These are phyloP conservation scores for Carcinoscorpius rotundicauda DNA, from an alignment of 1,140 invertebrate genomes.

Conservation along the genomic window DNA sequence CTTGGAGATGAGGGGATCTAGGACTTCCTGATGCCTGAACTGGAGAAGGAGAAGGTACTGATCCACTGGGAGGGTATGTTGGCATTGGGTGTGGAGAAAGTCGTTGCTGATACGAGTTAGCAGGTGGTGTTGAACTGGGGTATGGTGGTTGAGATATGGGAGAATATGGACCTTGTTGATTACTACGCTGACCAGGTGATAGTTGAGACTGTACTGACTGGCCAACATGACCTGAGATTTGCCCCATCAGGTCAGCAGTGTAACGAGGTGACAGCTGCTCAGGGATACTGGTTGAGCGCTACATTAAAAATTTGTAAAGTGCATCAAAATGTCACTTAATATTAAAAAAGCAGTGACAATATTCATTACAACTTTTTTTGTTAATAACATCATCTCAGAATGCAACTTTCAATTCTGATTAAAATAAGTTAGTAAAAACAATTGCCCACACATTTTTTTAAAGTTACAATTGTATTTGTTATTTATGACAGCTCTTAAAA, in stretches of 20 bases:
- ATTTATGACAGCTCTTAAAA: too few relatives aligned
- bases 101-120: slow-evolving; percentile 26
- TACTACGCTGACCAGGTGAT: not conserved
- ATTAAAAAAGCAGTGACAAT: not conserved
- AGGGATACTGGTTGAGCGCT: slow-evolving; percentile 51
- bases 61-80: slow-evolving; percentile 9
- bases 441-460: too few relatives aligned
- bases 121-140: slow-evolving; percentile 9
- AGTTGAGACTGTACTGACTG: slow-evolving; percentile 6
- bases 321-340: not conserved
- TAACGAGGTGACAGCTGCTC: slow-evolving; percentile 57
- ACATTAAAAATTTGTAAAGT: slow-evolving; percentile 25
- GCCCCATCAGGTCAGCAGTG: slow-evolving; percentile 22
- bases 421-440: too few relatives aligned
- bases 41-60: slow-evolving; percentile 8
- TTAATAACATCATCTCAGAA: too few relatives aligned
- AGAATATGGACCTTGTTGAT: slow-evolving; percentile 26
- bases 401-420: too few relatives aligned
- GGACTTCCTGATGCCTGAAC: slow-evolving; percentile 7
- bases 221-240: slow-evolving; percentile 15
- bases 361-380: too few relatives aligned
- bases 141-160: slow-evolving; percentile 23
- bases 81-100: slow-evolving; percentile 27
- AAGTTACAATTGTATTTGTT: too few relatives aligned
- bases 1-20: not conserved